Evolutionary conservation across 2,797 vertebrate species (phyloP).

Genomic region (Acanthopagrus latus): DNA sequence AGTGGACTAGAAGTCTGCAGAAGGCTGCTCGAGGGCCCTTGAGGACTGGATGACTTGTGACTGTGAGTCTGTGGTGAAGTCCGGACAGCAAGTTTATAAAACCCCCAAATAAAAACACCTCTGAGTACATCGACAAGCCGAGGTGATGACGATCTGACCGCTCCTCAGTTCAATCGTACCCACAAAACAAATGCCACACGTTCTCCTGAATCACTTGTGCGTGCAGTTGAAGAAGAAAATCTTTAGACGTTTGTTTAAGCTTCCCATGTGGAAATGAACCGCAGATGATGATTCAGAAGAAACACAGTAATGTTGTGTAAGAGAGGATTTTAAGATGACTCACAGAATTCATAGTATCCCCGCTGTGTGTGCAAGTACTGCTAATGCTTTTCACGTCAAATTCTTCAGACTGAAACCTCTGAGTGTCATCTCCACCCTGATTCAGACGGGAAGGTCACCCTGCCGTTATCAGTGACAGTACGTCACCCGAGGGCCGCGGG

Average conservation of each 20-base stretch:
- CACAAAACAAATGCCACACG: not conserved
- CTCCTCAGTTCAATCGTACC: not conserved
- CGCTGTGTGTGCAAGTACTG: not conserved
- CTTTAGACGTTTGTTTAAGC: not conserved
- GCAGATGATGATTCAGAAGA: constrained; percentile 33
- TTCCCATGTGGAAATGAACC: constrained; percentile 8
- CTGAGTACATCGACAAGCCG: too few species aligned
- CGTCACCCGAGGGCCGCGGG: not conserved
- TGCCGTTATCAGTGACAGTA: not conserved
- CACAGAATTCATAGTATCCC: not conserved
- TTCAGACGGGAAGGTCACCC: not conserved
- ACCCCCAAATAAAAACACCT: not conserved
- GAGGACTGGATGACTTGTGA: too few species aligned
- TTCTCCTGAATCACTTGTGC: too few species aligned
- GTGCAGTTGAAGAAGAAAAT: not conserved
- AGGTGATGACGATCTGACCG: not conserved
- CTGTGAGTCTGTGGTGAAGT: too few species aligned
- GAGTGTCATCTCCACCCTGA: not conserved
- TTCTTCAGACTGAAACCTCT: not conserved
- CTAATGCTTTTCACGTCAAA: not conserved
- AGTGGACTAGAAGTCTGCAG: too few species aligned
- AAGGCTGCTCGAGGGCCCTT: too few species aligned
- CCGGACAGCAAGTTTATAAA: not conserved
- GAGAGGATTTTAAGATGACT: constrained; percentile 26
- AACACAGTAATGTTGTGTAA: constrained; percentile 33